Percentiles rank a stretch among this genome's conserved stretches.
phyloP scores from a whole-genome alignment of 2,888 invertebrate species.

The Orthosia incerta region DNA sequence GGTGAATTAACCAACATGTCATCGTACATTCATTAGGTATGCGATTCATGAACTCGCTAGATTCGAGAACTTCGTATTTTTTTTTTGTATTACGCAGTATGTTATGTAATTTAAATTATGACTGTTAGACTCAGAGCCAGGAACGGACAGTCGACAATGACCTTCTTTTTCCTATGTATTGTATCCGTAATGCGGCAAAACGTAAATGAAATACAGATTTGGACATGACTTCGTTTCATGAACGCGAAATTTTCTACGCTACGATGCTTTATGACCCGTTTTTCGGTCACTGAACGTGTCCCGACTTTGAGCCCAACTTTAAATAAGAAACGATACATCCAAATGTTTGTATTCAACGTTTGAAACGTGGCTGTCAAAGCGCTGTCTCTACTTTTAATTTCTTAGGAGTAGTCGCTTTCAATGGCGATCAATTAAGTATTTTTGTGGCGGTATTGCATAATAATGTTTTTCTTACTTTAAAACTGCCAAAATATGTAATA shows the following conservation, averaged over 20 bases:
- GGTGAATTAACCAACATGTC: slow-evolving; percentile 75
- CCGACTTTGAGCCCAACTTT: slow-evolving; percentile 46
- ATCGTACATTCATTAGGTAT: slow-evolving; percentile 75
- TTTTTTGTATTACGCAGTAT: slow-evolving; percentile 56
- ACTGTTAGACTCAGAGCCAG: slow-evolving; percentile 52
- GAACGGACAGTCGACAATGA: slow-evolving; percentile 14
- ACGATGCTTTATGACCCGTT: slow-evolving; percentile 34
- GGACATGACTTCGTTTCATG: slow-evolving; percentile 23
- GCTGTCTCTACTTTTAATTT: slow-evolving; percentile 64
- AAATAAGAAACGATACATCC: slow-evolving; percentile 30
- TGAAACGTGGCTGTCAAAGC: slow-evolving; percentile 55
- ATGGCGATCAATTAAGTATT: slow-evolving; percentile 67
- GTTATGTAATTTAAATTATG: slow-evolving; percentile 48
- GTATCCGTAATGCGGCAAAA: not conserved
- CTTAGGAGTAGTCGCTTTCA: slow-evolving; percentile 65
- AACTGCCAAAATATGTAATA: slow-evolving; percentile 69
- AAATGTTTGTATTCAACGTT: slow-evolving; percentile 51
- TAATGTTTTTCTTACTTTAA: slow-evolving; percentile 67
- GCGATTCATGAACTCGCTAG: slow-evolving; percentile 62
- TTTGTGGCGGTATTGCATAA: slow-evolving; percentile 74
- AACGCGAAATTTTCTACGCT: slow-evolving; percentile 25
- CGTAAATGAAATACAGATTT: slow-evolving; percentile 22
- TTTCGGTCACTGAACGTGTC: slow-evolving; percentile 33
- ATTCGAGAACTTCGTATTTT: slow-evolving; percentile 67
- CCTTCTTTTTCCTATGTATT: slow-evolving; percentile 14